A percentile compares a stretch with the other conserved stretches of the same genome.
These are phyloP conservation scores for Bibio marci DNA, from an alignment of 2,888 invertebrate genomes.

Conservation along the genomic window DNA sequence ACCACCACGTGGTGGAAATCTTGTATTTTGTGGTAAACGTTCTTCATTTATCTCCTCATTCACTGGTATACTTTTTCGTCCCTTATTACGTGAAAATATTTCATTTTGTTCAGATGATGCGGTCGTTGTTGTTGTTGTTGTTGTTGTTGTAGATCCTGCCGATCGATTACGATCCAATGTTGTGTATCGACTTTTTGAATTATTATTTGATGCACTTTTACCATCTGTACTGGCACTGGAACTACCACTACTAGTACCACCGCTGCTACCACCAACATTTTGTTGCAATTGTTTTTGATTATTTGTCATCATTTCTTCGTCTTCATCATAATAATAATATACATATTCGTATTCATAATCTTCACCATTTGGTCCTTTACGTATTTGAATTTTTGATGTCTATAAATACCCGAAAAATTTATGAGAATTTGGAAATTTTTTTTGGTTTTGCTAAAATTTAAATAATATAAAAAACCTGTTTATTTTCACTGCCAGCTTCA, in stretches of 20 bases:
- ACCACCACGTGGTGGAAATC: conserved; percentile 57
- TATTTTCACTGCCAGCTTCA: conserved; percentile 49
- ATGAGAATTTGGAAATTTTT: no score
- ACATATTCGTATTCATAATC: conserved; percentile 87
- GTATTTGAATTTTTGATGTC: conserved; percentile 61
- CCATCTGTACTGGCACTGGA: conserved; percentile 18
- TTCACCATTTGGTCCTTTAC: conserved; percentile 77
- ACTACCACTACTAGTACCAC: conserved; percentile 19
- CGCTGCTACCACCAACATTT: conserved; percentile 30
- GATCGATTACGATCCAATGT: conserved; percentile 23
- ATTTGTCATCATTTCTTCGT: conserved; percentile 36
- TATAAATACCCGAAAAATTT: background rate
- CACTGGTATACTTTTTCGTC: conserved; percentile 10
- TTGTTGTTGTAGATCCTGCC: conserved; percentile 19
- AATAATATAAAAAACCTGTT: conserved; percentile 23
- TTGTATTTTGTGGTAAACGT: conserved; percentile 64
- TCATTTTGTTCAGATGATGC: conserved; percentile 49
- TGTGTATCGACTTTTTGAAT: conserved; percentile 29
- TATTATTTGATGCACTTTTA: background rate
- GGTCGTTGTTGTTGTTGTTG: conserved; percentile 29
- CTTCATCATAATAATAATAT: conserved; percentile 79
- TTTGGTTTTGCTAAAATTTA: no score
- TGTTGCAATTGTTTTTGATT: conserved; percentile 46
- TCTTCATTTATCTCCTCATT: conserved; percentile 22
- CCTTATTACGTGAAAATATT: conserved; percentile 37